Base-by-base conservation (phyloP, 2,797 vertebrate species). In the Acridotheres tristis region DNA sequence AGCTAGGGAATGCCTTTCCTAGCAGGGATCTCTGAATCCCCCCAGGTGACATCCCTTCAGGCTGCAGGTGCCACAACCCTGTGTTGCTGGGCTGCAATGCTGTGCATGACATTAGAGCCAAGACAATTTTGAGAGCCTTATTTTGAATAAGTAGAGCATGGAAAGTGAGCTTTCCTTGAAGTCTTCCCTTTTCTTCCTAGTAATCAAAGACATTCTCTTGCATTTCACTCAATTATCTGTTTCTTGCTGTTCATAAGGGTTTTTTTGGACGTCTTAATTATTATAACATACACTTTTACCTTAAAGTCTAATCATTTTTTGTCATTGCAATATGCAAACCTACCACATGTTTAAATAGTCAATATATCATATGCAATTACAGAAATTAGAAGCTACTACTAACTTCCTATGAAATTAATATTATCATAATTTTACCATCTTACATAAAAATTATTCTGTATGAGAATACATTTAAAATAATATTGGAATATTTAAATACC, bases 81-180 rank as follows among this genome's bases (percentile, higher is more conserved):
- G 3, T 50, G 27, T 54, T 38, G 4, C 23, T 10, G 10, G 9
- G 21, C 11, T 29, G 50, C 20, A 32, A 9, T 16, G 23, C 29
- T 62, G 11, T 0, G 0, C 7, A 2, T 19, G 17, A 23, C 15
- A 23, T 12, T 16, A 79, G 59, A 71, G 32, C 27, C 9, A 5
- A 69, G 71, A 66, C 6, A 20, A 30, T 8, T 55, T 15, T 40
- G 47, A 78, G 32, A 72, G 25, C 27, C 11, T 81, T 30, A 15
- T 18, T 58, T 53, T 40, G 38, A 84, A 38, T 7, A 42, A 30
- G 9, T 13, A 40, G 30, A n/a, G 25, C 40, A 36, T 9, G 57
- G 27, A 68, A 51, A 72, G 17, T 10, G 21, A 84, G 19, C n/a
- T 78, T 63, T 63, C 20, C 74, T 81, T 36, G 3, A 54, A 72